phyloP scores from a whole-genome alignment of 53 echinoderm and acorn worm genomes.

The Paracentrotus lividus region DNA sequence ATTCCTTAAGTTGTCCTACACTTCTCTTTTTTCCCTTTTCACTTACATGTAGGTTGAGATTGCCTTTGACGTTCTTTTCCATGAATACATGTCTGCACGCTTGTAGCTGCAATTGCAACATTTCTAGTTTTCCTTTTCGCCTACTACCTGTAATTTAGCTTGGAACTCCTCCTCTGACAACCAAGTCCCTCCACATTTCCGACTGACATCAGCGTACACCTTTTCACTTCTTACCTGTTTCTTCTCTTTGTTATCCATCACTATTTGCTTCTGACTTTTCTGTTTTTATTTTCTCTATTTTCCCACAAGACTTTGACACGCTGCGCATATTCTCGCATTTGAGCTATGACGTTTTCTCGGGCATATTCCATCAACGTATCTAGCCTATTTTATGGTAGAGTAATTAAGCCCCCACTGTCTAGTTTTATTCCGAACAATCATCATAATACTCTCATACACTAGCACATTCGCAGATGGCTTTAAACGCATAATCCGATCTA shows the following conservation, averaged over 20 bases:
- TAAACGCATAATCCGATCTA: conserved; percentile 77
- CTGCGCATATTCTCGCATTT: conserved; percentile 38
- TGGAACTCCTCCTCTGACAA: conserved; percentile 20
- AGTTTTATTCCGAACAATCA: conserved; percentile 70
- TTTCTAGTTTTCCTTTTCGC: background rate
- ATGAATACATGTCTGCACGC: conserved; percentile 36
- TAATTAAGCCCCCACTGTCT: conserved; percentile 69
- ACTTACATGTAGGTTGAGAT: conserved; percentile 7
- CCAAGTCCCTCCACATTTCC: conserved; percentile 53
- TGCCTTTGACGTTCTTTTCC: conserved; percentile 10
- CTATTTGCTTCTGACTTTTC: conserved; percentile 5
- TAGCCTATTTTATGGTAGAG: background rate
- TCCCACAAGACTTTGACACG: conserved; percentile 21
- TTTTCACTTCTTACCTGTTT: background rate
- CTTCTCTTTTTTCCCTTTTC: background rate
- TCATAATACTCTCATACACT: conserved; percentile 73
- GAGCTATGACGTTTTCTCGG: conserved; percentile 23
- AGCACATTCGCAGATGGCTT: conserved; percentile 72
- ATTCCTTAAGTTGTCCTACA: background rate
- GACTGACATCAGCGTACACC: conserved; percentile 12
- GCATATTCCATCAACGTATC: conserved; percentile 60
- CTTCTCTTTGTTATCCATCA: background rate
- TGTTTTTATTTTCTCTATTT: background rate
- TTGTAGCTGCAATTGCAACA: conserved; percentile 42
- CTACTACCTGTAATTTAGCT: background rate